phyloP scores from a whole-genome alignment of 2,888 invertebrate genomes.

The Drosophila merina region DNA sequence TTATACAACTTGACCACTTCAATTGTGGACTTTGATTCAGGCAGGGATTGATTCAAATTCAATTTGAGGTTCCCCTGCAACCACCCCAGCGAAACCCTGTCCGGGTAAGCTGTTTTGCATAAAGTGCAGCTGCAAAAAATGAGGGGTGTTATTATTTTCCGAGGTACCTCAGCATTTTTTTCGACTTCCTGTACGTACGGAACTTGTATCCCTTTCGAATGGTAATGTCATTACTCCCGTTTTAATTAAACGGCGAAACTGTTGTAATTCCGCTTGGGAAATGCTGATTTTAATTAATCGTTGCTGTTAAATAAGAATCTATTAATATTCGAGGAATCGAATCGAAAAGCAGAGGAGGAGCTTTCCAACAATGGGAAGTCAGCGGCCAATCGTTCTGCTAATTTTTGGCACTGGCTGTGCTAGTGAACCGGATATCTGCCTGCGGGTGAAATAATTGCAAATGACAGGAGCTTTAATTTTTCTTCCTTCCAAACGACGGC shows the following conservation, averaged over 20 bases:
- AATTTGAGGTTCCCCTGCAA: not conserved
- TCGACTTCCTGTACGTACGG: not conserved
- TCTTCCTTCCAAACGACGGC: conserved; percentile 60
- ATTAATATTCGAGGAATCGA: conserved; percentile 63
- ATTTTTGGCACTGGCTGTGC: conserved; percentile 25
- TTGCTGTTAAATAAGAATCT: conserved; percentile 42
- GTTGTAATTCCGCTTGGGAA: not conserved
- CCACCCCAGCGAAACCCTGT: not conserved
- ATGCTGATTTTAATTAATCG: conserved; percentile 56
- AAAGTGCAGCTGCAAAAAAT: conserved; percentile 64
- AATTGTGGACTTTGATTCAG: not conserved
- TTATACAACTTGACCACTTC: not conserved
- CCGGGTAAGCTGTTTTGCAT: conserved; percentile 52
- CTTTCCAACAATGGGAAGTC: too few relatives aligned
- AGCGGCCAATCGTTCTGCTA: conserved; percentile 23
- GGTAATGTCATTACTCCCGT: conserved; percentile 40
- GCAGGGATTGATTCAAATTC: not conserved
- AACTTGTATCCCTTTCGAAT: conserved; percentile 50
- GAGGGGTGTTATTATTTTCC: conserved; percentile 56
- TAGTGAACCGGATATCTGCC: conserved; percentile 65
- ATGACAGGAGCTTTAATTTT: conserved; percentile 81
- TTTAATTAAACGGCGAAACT: not conserved
- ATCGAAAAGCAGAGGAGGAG: not conserved
- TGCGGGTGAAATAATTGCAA: conserved; percentile 79
- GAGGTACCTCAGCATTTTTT: conserved; percentile 10